phyloP scores from a whole-genome alignment of 1,140 invertebrate species.

The Palaemon carinicauda region DNA sequence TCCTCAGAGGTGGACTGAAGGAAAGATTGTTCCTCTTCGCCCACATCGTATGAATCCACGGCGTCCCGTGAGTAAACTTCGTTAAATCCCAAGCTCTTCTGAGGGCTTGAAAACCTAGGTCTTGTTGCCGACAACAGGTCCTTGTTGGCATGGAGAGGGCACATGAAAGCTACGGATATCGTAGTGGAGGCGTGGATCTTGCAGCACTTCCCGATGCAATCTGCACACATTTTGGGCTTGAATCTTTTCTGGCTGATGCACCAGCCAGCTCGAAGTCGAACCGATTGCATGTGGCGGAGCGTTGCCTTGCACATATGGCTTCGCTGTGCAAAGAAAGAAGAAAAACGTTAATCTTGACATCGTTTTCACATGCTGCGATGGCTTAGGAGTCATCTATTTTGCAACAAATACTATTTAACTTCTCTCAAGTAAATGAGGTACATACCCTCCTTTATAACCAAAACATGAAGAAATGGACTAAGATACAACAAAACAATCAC shows the following conservation, averaged over 20 bases:
- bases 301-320: conserved; percentile 31
- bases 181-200: conserved; percentile 28
- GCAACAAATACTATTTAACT: no score
- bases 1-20: conserved; percentile 24
- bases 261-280: conserved; percentile 24
- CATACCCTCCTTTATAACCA: no score
- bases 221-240: conserved; percentile 16
- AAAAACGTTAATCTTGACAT: background rate
- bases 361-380: background rate
- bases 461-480: no score
- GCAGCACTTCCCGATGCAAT: conserved; percentile 6
- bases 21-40: background rate
- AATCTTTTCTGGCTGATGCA: conserved; percentile 2
- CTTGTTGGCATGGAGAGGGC: conserved; percentile 37
- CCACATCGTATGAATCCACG: conserved; percentile 44
- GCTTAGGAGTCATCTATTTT: background rate
- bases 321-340: background rate
- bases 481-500: no score
- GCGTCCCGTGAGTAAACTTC: background rate
- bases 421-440: no score
- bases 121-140: conserved; percentile 3
- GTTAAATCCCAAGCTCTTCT: background rate
- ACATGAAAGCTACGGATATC: conserved; percentile 21
- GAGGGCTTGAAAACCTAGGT: background rate
- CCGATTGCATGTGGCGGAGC: background rate